Evolutionary conservation across 2,797 vertebrate genomes (phyloP), one percentile per base, ranked within the genome.

Genomic region (Antennarius maculatus): DNA sequence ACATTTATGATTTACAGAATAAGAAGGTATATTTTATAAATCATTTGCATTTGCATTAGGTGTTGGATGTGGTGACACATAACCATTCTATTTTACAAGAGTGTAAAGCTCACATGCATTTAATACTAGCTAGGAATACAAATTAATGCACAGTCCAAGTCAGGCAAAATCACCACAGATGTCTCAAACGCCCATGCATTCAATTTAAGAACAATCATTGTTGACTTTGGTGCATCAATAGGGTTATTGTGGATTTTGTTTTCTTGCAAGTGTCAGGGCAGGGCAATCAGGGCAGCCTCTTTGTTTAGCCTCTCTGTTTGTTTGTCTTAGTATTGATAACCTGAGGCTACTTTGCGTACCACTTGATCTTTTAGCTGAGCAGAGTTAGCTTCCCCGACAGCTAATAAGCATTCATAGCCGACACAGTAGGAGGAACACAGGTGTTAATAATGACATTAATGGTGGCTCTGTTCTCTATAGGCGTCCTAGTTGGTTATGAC

Each of bases 71-170:
- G 39, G 17, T 43, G 28, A 55, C 34, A 28, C 42, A 46, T 61
- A 28, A 74, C 56, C 41, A 49, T 59, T 18, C 1, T 2, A 5
- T 47, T 13, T 52, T 48, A 61, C 57, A 50, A 61, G n/a, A 51
- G 31, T 31, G 34, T 10, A 66, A 65, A 12, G 39, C 47, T 57
- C 23, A 59, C 60, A 67, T 54, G 42, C 42, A 11, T 52, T 23
- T 23, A 23, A 1, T 23, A 23, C 2, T 23, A 23, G 1, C 23
- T 23, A 23, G 1, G 23, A 23, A 23, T 23, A 23, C 23, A 23
- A 23, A 23, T 23, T 23, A 23, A 23, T 34, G 5, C 31, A 34
- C 37, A 39, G 10, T 39, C 10, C 37, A 39, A 39, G 10, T 39
- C 37, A 45, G 42, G 13, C 13, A 45, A 6, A 6, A 6, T 15